Evolutionary conservation across 1,140 invertebrate genomes (phyloP).

Genomic region (Pachyrhynchus sulphureomaculatus): DNA sequence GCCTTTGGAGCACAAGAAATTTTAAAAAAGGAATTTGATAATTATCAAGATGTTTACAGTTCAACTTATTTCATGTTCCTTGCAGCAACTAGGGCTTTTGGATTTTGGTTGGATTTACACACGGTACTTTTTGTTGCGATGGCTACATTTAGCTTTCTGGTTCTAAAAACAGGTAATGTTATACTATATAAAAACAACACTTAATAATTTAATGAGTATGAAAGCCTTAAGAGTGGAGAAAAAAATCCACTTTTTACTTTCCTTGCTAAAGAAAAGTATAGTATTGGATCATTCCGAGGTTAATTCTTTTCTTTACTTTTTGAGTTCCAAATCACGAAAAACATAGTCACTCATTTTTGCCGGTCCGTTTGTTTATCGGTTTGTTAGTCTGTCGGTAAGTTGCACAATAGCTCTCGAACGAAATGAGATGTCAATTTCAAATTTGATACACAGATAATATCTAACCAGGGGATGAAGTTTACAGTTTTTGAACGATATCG

Average conservation of each 20-base stretch:
- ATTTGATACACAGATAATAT: too few species aligned
- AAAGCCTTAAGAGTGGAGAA: neutral
- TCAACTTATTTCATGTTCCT: slow-evolving; percentile 68
- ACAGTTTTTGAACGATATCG: too few species aligned
- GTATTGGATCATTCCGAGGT: too few species aligned
- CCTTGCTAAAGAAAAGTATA: neutral
- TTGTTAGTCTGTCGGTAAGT: too few species aligned
- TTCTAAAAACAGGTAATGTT: slow-evolving; percentile 50
- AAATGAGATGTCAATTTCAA: too few species aligned
- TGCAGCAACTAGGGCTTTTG: slow-evolving; percentile 61
- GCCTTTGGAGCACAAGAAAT: slow-evolving; percentile 66
- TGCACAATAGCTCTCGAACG: too few species aligned
- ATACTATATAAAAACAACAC: neutral
- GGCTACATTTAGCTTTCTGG: slow-evolving; percentile 59
- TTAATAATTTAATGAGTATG: neutral
- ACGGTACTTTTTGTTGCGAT: slow-evolving; percentile 66
- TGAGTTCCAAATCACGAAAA: too few species aligned
- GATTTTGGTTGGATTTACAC: slow-evolving; percentile 63
- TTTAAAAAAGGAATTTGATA: slow-evolving; percentile 71
- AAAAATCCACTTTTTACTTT: neutral
- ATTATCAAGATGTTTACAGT: slow-evolving; percentile 58
- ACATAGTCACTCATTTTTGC: too few species aligned
- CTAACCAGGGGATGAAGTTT: too few species aligned
- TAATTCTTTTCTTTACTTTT: too few species aligned
- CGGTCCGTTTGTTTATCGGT: too few species aligned